Evolutionary conservation across 2,113 vertebrate species (phyloP), one percentile per base, ranked within the genome.

Genomic region (Osmerus mordax): DNA sequence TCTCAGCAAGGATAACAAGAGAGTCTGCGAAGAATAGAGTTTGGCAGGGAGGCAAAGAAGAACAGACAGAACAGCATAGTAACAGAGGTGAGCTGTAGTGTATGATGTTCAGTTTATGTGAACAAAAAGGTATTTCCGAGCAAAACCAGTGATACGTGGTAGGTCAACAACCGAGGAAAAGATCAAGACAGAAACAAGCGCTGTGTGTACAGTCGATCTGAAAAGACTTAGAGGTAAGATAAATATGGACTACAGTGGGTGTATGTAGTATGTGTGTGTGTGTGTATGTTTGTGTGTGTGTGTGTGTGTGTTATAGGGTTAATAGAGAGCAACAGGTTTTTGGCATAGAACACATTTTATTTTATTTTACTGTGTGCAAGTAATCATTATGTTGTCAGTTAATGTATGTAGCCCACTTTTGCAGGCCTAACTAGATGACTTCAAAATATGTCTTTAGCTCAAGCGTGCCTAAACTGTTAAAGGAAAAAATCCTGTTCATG

Each of bases 31-130:
- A 51, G 6, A 25, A 65, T 56, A 63, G 62, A 93, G 92, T 91
- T 87, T 87, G 81, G 85, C 19, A 69, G 51, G 23, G 58, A 65
- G 51, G 60, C 72, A 67, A 15, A 55, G 41, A 70, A 41, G 36
- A 23, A 58, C 66, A 21, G 59, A 55, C 61, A 59, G 66, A 55
- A 70, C 23, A 70, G 63, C 69, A 56, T 16, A 28, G 32, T 23
- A 51, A 69, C 58, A 36, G n/a, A 47, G 91, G 78, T 81, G 85
- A 80, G 81, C 75, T 81, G 77, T 79, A 59, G 71, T 78, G 80
- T 84, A 82, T 79, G 71, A 79, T 81, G 85, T 74, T 68, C 62
- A 54, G 60, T 80, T 81, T 81, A 72, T 54, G 25, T 63, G 59
- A 69, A 51, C 51, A 62, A 23, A 19, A 59, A 41, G 58, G 59